These are phyloP conservation scores for Butorides virescens DNA, from an alignment of 2,113 vertebrate genomes.

Conservation along the genomic window DNA sequence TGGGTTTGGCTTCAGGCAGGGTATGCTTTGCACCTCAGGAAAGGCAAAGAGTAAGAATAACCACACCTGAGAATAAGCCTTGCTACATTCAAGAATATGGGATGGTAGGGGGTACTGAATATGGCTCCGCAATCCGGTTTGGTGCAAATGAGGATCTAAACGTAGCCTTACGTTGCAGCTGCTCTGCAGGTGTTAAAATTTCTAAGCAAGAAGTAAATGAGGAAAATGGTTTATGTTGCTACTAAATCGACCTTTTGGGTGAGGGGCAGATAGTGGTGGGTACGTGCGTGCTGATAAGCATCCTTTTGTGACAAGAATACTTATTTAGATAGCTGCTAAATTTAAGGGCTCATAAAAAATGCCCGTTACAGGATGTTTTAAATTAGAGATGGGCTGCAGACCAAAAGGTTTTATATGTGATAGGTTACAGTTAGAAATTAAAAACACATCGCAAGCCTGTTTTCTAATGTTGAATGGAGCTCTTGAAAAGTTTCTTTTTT, in stretches of 20 bases:
- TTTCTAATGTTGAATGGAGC: not conserved
- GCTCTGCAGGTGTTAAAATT: not conserved
- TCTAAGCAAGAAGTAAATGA: not conserved
- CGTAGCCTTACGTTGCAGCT: rapidly evolving
- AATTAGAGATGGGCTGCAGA: not conserved
- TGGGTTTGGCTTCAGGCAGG: not conserved
- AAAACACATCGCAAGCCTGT: not conserved
- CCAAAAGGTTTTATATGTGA: not conserved
- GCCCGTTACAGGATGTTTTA: not conserved
- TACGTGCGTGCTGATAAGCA: not conserved
- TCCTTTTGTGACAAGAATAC: not conserved
- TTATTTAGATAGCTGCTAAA: not conserved
- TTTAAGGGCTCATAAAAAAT: not conserved
- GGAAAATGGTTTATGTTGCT: not conserved
- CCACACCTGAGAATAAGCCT: not conserved
- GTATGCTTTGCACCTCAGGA: not conserved
- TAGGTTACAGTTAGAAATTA: not conserved
- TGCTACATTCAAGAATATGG: not conserved
- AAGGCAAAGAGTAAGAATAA: not conserved
- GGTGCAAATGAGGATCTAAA: not conserved
- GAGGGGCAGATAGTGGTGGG: not conserved
- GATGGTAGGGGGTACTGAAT: not conserved
- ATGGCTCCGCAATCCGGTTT: not conserved
- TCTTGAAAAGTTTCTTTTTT: not conserved
- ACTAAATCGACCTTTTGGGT: not conserved